Evolutionary conservation across 2,797 vertebrate species (phyloP).

Genomic region (Sorex maritimensis): DNA sequence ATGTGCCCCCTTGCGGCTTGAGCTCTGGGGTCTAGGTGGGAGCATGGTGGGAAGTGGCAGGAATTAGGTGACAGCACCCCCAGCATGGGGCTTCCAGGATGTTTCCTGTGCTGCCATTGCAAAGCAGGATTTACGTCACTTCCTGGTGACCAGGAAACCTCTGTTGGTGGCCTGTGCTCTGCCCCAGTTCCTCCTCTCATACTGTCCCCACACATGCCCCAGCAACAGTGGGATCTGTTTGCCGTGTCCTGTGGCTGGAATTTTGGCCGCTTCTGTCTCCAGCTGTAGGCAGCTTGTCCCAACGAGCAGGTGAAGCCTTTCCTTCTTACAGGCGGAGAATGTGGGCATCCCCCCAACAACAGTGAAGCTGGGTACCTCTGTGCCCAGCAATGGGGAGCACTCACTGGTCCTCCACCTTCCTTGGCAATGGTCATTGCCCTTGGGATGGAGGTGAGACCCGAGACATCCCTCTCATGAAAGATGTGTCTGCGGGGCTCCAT

Average conservation of each 20-base stretch:
- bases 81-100: background rate
- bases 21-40: background rate
- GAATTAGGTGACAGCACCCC: too few species aligned
- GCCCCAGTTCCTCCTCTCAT: background rate
- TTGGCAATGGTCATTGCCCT: too few species aligned
- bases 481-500: constrained; percentile 49
- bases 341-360: too few species aligned
- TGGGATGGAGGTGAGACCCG: too few species aligned
- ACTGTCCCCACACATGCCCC: background rate
- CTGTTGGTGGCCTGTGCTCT: background rate
- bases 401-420: background rate
- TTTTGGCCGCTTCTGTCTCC: background rate
- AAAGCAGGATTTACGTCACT: background rate
- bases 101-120: background rate
- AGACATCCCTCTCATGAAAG: constrained; percentile 60
- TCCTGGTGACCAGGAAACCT: constrained; percentile 1
- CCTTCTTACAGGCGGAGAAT: background rate
- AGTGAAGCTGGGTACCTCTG: background rate
- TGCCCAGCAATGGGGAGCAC: background rate
- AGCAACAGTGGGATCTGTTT: background rate
- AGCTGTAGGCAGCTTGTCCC: background rate
- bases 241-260: background rate
- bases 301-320: constrained; percentile 42
- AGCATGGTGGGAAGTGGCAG: background rate
- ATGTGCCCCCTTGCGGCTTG: background rate